These are phyloP conservation scores for Dendrocincla tyrannina DNA, from an alignment of 2,797 vertebrate genomes.

Conservation along the genomic window DNA sequence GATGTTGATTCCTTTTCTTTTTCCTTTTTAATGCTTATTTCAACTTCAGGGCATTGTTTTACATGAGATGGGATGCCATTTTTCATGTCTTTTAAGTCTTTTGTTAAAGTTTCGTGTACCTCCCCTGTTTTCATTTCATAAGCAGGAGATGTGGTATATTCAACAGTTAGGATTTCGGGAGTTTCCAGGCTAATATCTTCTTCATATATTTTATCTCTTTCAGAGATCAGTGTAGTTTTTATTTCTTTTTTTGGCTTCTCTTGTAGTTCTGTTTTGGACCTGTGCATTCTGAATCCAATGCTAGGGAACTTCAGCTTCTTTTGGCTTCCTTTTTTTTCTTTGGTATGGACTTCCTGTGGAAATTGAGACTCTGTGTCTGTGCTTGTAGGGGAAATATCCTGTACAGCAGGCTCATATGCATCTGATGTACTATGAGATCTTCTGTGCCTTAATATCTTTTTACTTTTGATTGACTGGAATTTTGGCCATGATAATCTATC, in stretches of 20 bases:
- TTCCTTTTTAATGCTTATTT: slow-evolving; percentile 74
- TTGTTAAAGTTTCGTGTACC: slow-evolving; percentile 27
- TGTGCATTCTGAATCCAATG: slow-evolving; percentile 79
- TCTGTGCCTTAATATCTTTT: slow-evolving; percentile 80
- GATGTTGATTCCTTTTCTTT: slow-evolving; percentile 46
- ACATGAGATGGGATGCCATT: slow-evolving; percentile 52
- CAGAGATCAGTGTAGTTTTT: neutral
- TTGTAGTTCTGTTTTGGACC: slow-evolving; percentile 77
- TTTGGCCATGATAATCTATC: slow-evolving; percentile 94
- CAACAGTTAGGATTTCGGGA: slow-evolving; percentile 25
- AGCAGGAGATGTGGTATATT: slow-evolving; percentile 22
- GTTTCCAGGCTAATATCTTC: slow-evolving; percentile 33
- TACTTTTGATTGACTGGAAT: slow-evolving; percentile 87
- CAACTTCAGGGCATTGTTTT: slow-evolving; percentile 62
- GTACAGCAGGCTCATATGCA: slow-evolving; percentile 83
- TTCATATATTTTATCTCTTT: neutral
- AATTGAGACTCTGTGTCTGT: slow-evolving; percentile 88
- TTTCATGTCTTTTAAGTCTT: slow-evolving; percentile 41
- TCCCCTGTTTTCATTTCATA: slow-evolving; percentile 6
- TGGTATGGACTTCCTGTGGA: slow-evolving; percentile 72
- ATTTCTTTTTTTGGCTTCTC: slow-evolving; percentile 50
- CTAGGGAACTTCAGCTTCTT: slow-evolving; percentile 78
- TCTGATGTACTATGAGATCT: slow-evolving; percentile 96
- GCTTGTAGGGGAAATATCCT: slow-evolving; percentile 86
- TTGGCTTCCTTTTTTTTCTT: slow-evolving; percentile 78